phyloP scores from a whole-genome alignment of 1,140 invertebrate genomes.

The Ladona fulva region DNA sequence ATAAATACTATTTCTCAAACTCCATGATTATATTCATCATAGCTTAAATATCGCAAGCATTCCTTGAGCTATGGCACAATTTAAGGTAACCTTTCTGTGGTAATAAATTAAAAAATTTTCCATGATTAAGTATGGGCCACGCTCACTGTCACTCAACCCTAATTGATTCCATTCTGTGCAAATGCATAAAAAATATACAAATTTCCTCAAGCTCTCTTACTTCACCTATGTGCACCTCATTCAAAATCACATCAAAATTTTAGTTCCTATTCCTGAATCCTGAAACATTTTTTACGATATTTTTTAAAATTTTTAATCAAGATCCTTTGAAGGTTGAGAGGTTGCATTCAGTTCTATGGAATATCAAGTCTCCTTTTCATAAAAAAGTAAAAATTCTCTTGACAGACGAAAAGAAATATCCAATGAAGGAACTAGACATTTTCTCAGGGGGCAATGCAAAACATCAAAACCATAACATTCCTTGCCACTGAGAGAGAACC shows the following conservation, averaged over 20 bases:
- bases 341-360: no score
- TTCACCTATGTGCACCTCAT: no score
- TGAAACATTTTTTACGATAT: no score
- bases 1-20: no score
- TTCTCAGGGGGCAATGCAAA: background rate
- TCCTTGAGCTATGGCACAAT: background rate
- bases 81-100: background rate
- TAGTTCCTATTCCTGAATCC: no score
- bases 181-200: slow-evolving; percentile 1
- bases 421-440: background rate
- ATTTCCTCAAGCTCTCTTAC: background rate
- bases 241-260: no score
- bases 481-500: background rate
- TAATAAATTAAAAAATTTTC: slow-evolving; percentile 5
- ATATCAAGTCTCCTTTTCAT: no score
- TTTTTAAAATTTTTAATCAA: no score
- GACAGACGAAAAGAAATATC: background rate
- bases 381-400: no score
- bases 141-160: background rate
- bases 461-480: slow-evolving; percentile 7
- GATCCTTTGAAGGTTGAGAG: no score
- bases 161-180: background rate
- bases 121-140: background rate
- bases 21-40: no score
- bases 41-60: no score